Percentiles rank a stretch among this genome's conserved stretches.
These are phyloP conservation scores for Athene noctua DNA, from an alignment of 2,113 vertebrate species.

Conservation along the genomic window DNA sequence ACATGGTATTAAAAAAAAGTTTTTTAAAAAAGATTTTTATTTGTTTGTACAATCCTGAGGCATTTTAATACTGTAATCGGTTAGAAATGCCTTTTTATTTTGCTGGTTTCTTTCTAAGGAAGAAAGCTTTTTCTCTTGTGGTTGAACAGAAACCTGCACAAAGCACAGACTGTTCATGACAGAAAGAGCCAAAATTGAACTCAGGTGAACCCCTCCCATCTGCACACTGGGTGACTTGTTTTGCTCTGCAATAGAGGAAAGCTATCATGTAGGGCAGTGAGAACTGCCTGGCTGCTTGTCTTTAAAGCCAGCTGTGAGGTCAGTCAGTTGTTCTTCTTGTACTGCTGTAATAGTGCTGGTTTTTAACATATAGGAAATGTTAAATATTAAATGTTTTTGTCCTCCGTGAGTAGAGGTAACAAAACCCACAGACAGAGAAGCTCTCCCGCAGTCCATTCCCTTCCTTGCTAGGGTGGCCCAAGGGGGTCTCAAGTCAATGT, in stretches of 20 bases:
- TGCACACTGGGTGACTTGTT: slow-evolving; percentile 52
- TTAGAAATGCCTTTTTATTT: neutral
- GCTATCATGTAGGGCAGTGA: neutral
- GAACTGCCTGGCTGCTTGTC: neutral
- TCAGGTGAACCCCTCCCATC: slow-evolving; percentile 35
- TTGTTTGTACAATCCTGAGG: neutral
- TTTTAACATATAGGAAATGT: slow-evolving; percentile 38
- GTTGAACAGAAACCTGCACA: neutral
- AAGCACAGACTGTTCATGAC: neutral
- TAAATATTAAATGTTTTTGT: slow-evolving; percentile 18
- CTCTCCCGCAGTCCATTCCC: neutral
- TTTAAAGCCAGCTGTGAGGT: slow-evolving; percentile 58
- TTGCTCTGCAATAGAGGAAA: neutral
- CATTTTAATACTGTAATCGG: neutral
- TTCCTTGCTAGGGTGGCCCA: neutral
- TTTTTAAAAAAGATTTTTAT: neutral
- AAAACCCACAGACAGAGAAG: neutral
- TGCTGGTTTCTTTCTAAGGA: neutral
- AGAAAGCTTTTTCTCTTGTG: neutral
- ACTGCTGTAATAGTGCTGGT: neutral
- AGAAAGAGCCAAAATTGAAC: neutral
- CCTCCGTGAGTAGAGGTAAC: neutral
- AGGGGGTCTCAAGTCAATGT: neutral
- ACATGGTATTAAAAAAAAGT: neutral
- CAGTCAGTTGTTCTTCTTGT: neutral